Evolutionary conservation across 1,140 invertebrate species (phyloP).

Genomic region (Nymphalis io): DNA sequence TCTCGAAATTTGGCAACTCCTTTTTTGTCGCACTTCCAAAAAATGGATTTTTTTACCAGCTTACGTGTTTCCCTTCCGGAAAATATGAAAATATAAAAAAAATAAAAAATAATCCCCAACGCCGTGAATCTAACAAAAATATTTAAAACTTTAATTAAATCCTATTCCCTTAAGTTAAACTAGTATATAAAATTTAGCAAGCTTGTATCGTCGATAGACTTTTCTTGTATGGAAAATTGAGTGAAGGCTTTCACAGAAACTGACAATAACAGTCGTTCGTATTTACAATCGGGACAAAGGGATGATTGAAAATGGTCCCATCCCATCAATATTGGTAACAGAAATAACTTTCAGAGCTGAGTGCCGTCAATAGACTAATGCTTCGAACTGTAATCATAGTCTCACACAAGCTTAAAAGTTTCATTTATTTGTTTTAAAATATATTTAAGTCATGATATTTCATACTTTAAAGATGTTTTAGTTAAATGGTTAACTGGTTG

Average conservation of each 20-base stretch:
- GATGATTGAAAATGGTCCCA: constrained; percentile 26
- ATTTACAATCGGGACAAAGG: constrained; percentile 29
- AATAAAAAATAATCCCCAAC: constrained; percentile 26
- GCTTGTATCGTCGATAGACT: background rate
- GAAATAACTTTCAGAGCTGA: constrained; percentile 19
- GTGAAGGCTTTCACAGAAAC: constrained; percentile 22
- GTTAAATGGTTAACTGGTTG: too few relatives aligned
- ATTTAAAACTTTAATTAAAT: constrained; percentile 22
- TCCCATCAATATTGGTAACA: constrained; percentile 19
- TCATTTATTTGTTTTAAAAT: background rate
- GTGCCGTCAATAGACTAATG: constrained; percentile 17
- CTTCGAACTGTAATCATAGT: background rate
- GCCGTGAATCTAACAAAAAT: constrained; percentile 5
- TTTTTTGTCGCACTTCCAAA: too few relatives aligned
- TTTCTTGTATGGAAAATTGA: constrained; percentile 19
- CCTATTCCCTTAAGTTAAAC: constrained; percentile 10
- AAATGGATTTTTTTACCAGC: too few relatives aligned
- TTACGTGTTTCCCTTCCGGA: too few relatives aligned
- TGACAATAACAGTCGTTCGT: constrained; percentile 28
- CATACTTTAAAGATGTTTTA: too few relatives aligned
- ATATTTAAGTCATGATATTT: too few relatives aligned
- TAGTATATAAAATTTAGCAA: constrained; percentile 5
- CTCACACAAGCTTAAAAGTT: background rate
- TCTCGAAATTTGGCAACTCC: too few relatives aligned
- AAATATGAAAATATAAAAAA: too few relatives aligned